phyloP scores from a whole-genome alignment of 2,797 vertebrate genomes.

The Myiothlypis coronata region DNA sequence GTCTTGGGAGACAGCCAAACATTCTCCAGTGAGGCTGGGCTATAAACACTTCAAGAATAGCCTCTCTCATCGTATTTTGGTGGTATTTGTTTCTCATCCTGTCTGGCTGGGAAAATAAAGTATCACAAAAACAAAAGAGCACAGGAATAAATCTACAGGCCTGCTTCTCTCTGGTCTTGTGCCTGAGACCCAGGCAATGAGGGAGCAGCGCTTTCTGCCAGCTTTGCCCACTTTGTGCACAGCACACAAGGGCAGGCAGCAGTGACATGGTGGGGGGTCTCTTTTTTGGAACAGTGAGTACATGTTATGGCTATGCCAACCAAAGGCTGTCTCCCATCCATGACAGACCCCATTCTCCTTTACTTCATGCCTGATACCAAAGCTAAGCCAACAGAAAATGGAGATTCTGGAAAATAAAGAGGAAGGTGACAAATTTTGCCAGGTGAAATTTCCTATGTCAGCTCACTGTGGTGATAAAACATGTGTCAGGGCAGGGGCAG shows the following conservation, averaged over 20 bases:
- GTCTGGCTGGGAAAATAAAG: constrained; percentile 43
- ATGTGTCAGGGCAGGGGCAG: not conserved
- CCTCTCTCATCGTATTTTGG: constrained; percentile 36
- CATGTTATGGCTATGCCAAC: accelerated
- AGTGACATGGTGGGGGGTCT: accelerated
- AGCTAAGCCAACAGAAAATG: not conserved
- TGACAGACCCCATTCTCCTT: not conserved
- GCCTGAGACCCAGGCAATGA: accelerated
- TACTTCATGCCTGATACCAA: accelerated
- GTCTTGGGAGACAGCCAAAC: constrained; percentile 44
- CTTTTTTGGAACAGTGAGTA: not conserved
- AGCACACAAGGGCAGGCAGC: accelerated
- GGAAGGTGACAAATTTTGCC: not conserved
- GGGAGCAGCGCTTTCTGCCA: accelerated
- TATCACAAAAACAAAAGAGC: constrained; percentile 27
- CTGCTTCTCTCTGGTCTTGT: not conserved
- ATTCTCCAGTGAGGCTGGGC: constrained; percentile 23
- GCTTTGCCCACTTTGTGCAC: accelerated
- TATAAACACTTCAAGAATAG: constrained; percentile 67
- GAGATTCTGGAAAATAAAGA: not conserved
- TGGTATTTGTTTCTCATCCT: constrained; percentile 61
- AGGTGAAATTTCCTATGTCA: not conserved
- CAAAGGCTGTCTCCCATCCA: not conserved
- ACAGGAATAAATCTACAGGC: constrained; percentile 4
- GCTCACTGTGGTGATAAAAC: accelerated